Evolutionary conservation across 2,888 invertebrate species (phyloP).

Genomic region (Platycnemis pennipes): DNA sequence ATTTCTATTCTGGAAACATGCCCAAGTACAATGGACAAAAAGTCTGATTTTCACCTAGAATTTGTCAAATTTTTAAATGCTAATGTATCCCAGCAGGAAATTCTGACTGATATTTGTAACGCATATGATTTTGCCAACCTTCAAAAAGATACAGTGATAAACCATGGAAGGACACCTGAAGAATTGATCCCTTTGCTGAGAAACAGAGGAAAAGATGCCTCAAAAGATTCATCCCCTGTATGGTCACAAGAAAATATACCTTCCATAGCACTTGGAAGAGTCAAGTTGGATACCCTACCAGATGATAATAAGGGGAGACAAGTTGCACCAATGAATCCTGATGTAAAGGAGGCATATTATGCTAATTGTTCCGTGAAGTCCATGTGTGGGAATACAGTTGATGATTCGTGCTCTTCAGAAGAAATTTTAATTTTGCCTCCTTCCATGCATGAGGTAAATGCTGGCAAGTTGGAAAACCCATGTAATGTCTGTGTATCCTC

Average conservation of each 20-base stretch:
- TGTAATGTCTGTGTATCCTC: not conserved
- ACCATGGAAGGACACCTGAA: not conserved
- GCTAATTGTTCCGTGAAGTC: not conserved
- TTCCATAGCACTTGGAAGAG: not conserved
- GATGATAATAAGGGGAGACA: not conserved
- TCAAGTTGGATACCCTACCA: not conserved
- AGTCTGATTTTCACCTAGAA: not conserved
- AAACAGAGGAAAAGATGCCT: not conserved
- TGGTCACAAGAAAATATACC: not conserved
- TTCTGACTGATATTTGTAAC: not conserved
- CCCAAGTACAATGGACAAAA: not conserved
- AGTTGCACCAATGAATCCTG: not conserved
- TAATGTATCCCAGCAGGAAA: not conserved
- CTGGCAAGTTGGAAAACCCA: not conserved
- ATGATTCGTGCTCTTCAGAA: not conserved
- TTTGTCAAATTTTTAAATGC: not conserved
- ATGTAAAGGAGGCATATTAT: not conserved
- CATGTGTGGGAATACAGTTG: not conserved
- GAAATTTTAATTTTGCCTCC: not conserved
- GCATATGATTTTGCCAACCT: not conserved
- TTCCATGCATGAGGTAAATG: not conserved
- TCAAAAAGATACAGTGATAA: not conserved
- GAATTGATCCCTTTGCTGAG: not conserved
- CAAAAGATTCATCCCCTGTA: not conserved
- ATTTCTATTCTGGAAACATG: not conserved